phyloP scores from a whole-genome alignment of 2,888 invertebrate species.

The Lepidonotus clava region DNA sequence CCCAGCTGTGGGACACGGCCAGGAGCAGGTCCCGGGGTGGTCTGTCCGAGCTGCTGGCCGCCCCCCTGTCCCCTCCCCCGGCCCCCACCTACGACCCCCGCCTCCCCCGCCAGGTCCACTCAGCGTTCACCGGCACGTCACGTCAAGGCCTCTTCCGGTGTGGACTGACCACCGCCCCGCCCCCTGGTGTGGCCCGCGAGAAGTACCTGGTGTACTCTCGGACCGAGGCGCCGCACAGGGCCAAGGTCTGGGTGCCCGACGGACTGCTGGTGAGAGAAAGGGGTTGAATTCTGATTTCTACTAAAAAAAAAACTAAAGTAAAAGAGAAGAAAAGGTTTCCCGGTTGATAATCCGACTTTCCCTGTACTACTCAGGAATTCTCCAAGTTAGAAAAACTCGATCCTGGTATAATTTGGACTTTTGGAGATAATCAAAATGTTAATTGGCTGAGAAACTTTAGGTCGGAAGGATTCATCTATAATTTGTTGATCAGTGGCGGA shows the following conservation, averaged over 20 bases:
- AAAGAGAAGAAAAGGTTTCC: too few species aligned
- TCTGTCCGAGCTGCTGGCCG: neutral
- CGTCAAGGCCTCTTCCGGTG: constrained; percentile 23
- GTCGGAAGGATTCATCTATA: too few species aligned
- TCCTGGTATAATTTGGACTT: too few species aligned
- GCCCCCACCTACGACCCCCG: neutral
- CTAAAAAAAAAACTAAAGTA: too few species aligned
- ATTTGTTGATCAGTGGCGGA: too few species aligned
- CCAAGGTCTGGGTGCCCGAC: neutral
- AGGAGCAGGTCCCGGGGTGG: neutral
- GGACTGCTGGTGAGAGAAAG: neutral
- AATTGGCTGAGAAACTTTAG: too few species aligned
- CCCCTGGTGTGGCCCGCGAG: constrained; percentile 15
- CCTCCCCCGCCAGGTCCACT: neutral
- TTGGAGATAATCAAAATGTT: too few species aligned
- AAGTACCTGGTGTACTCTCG: constrained; percentile 14
- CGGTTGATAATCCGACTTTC: too few species aligned
- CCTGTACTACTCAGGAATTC: too few species aligned
- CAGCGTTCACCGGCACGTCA: constrained; percentile 4
- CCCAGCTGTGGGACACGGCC: neutral
- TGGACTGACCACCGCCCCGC: constrained; percentile 4
- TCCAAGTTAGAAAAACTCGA: too few species aligned
- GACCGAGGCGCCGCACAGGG: neutral
- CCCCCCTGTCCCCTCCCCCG: neutral
- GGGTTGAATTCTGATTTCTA: too few species aligned